Percentiles rank a stretch among this genome's conserved stretches.
phyloP scores from a whole-genome alignment of 2,113 vertebrate genomes.

The Tachysurus fulvidraco region DNA sequence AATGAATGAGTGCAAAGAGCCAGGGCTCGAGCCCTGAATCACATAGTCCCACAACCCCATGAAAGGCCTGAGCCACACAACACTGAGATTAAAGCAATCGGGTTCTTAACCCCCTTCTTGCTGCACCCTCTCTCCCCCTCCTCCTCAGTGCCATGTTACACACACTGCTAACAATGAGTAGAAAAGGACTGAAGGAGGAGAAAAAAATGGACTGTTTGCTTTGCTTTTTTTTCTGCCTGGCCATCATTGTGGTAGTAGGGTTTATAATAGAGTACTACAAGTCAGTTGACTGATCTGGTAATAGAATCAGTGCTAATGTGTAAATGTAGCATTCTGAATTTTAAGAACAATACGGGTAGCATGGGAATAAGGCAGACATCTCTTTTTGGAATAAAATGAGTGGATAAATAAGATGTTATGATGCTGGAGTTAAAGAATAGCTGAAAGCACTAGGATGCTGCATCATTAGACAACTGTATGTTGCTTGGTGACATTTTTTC shows the following conservation, averaged over 20 bases:
- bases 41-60: slow-evolving; percentile 90
- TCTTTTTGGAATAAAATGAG: slow-evolving; percentile 64
- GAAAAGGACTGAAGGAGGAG: slow-evolving; percentile 44
- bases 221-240: slow-evolving; percentile 58
- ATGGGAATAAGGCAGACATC: slow-evolving; percentile 48
- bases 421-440: slow-evolving; percentile 70
- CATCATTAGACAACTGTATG: slow-evolving; percentile 64
- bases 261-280: slow-evolving; percentile 33
- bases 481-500: slow-evolving; percentile 64
- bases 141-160: slow-evolving; percentile 42
- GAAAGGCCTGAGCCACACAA: slow-evolving; percentile 88
- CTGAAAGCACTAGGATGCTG: slow-evolving; percentile 72
- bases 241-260: slow-evolving; percentile 59
- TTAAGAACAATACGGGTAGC: slow-evolving; percentile 35
- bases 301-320: slow-evolving; percentile 32
- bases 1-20: slow-evolving; percentile 81
- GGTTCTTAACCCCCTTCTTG: slow-evolving; percentile 74
- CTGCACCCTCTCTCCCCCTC: slow-evolving; percentile 18
- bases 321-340: slow-evolving; percentile 43
- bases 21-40: slow-evolving; percentile 83
- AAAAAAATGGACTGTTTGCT: slow-evolving; percentile 69
- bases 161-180: slow-evolving; percentile 57
- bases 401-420: slow-evolving; percentile 70
- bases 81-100: slow-evolving; percentile 92
- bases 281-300: slow-evolving; percentile 22